Evolutionary conservation across 2,797 vertebrate species (phyloP).

Genomic region (Amblyraja radiata): DNA sequence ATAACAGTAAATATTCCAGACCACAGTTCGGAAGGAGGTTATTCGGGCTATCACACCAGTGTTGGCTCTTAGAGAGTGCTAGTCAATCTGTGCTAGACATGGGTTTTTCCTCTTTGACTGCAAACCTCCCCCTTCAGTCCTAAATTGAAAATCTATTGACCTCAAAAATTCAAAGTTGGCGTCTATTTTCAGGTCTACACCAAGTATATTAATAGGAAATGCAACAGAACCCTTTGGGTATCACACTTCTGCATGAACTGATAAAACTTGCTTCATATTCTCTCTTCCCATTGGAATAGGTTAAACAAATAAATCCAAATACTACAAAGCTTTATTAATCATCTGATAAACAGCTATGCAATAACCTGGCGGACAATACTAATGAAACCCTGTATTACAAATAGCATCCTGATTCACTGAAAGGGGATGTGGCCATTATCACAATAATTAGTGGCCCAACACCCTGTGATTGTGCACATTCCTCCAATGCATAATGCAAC

Average conservation of each 20-base stretch:
- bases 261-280: not conserved
- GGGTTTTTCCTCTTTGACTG: not conserved
- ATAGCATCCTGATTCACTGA: not conserved
- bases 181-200: not conserved
- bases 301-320: not conserved
- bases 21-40: not conserved
- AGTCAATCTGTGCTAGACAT: not conserved
- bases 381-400: not conserved
- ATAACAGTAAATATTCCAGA: not conserved
- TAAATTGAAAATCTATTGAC: not conserved
- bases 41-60: not conserved
- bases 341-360: not conserved
- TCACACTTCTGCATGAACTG: not conserved
- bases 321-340: not conserved
- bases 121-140: not conserved
- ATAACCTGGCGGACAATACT: not conserved
- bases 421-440: not conserved
- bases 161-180: not conserved
- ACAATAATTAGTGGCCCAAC: not conserved
- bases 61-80: not conserved
- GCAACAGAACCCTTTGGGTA: not conserved
- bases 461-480: not conserved
- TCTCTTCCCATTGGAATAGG: not conserved
- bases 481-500: not conserved
- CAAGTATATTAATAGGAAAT: not conserved